Base-by-base conservation (phyloP, 2,888 invertebrate genomes). In the Lysandra bellargus region DNA sequence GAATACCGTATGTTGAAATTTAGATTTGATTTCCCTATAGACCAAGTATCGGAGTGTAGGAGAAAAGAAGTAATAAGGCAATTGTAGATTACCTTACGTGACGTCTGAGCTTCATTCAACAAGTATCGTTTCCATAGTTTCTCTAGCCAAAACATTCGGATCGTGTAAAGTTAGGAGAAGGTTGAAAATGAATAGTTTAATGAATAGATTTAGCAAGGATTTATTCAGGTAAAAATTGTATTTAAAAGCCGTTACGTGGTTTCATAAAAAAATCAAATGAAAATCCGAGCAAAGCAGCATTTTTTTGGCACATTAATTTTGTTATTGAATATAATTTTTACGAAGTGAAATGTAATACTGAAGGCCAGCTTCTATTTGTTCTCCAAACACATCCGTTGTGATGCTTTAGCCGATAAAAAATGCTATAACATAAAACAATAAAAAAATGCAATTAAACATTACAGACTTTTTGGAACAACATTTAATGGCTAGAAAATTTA, bases 11-110 rank as follows among this genome's bases (percentile, higher is more conserved):
- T 33, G 60, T 37, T 78, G 37, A 60, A 78, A 78, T 57, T 60
- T 60, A 78, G 78, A 33, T 4, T 78, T 78, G 57, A 60, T 78
- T 78, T 37, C 57, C 60, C 60, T 61, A 78, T 33, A 40, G 60
- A 33, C 78, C 57, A 30, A 60, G 33, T 33, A 60, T 69, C 33
- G 69, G 33, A 69, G 14, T 37, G 33, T 69, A 37, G 69, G 69
- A 33, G 69, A 69, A 37, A 33, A 69, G 33, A 33, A 69, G 33
- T 33, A 33, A 23, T 33, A 69, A 33, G 14, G 69, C 12, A 33
- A 33, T 69, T 33, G 64, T 64, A 69, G 69, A 14, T 69, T 64
- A 57, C 61, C 23, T 61, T 23, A 33, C 69, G 69, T 69, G 69
- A 69, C 33, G 64, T 12, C 61, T 61, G 33, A 30, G 9, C 30